A percentile compares a stretch with the other conserved stretches of the same genome.
Evolutionary conservation across 2,888 invertebrate genomes (phyloP).

Genomic region (Patella pellucida): DNA sequence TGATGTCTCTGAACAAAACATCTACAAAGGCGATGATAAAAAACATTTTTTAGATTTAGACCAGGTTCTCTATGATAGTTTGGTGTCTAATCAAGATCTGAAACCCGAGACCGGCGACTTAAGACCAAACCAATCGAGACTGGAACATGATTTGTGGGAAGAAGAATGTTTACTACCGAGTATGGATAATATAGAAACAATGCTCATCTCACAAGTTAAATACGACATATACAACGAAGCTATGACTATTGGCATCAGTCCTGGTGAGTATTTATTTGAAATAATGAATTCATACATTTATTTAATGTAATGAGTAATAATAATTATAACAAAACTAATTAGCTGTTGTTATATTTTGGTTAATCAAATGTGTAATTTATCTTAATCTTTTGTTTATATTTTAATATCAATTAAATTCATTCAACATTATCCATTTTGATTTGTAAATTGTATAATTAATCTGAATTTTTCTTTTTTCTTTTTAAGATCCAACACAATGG

Average conservation of each 20-base stretch:
- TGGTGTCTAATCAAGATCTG: no score
- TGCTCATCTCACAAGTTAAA: neutral
- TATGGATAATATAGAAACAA: slow-evolving; percentile 1
- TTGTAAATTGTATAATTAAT: neutral
- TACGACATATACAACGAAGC: slow-evolving; percentile 17
- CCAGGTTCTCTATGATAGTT: neutral
- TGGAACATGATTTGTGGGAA: neutral
- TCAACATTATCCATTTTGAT: neutral
- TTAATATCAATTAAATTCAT: neutral
- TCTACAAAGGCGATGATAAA: neutral
- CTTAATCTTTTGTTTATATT: neutral
- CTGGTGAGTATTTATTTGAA: neutral
- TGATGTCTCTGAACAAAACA: neutral
- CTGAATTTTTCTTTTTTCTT: neutral
- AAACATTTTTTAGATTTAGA: neutral
- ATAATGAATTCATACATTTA: no score
- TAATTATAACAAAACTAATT: no score
- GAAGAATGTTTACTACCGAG: neutral
- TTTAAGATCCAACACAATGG: slow-evolving; percentile 90
- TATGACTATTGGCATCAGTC: neutral
- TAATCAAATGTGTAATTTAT: slow-evolving; percentile 4
- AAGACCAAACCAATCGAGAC: no score
- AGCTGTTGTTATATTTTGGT: no score
- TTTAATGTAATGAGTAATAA: no score
- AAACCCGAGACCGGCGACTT: no score